These are phyloP conservation scores for Calidris pugnax DNA, from an alignment of 2,113 vertebrate genomes.

Conservation along the genomic window DNA sequence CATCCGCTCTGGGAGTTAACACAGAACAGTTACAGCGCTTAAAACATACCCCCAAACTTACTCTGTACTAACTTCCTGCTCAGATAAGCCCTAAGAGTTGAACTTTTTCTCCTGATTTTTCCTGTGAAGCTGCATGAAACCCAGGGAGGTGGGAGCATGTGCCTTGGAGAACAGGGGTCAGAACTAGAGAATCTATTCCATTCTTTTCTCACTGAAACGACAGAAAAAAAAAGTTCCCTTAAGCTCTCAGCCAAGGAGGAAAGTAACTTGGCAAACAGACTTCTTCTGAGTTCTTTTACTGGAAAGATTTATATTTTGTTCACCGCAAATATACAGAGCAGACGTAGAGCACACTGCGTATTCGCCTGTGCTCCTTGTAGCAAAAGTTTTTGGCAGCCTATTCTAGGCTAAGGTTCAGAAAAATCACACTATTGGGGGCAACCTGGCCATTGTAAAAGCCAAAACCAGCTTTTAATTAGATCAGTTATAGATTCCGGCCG, in stretches of 20 bases:
- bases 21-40: background rate
- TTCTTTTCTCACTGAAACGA: background rate
- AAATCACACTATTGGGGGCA: background rate
- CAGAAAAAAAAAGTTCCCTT: background rate
- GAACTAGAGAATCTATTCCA: background rate
- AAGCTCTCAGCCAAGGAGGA: constrained; percentile 18
- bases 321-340: constrained; percentile 25
- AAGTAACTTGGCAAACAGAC: constrained; percentile 49
- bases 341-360: background rate
- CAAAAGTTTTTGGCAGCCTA: constrained; percentile 20
- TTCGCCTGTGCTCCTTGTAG: constrained; percentile 22
- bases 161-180: constrained; percentile 3
- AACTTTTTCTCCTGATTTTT: constrained; percentile 15
- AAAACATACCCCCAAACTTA: background rate
- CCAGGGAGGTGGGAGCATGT: background rate
- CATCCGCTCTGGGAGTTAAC: background rate
- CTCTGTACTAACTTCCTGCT: constrained; percentile 13
- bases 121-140: background rate
- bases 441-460: constrained; percentile 5
- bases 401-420: background rate
- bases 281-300: background rate
- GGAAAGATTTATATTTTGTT: constrained; percentile 53
- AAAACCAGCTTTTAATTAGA: background rate
- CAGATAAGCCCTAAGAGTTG: constrained; percentile 18
- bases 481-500: background rate